Base-by-base conservation (phyloP, 2,797 vertebrate species). In the Oceanodroma leucorhoa region DNA sequence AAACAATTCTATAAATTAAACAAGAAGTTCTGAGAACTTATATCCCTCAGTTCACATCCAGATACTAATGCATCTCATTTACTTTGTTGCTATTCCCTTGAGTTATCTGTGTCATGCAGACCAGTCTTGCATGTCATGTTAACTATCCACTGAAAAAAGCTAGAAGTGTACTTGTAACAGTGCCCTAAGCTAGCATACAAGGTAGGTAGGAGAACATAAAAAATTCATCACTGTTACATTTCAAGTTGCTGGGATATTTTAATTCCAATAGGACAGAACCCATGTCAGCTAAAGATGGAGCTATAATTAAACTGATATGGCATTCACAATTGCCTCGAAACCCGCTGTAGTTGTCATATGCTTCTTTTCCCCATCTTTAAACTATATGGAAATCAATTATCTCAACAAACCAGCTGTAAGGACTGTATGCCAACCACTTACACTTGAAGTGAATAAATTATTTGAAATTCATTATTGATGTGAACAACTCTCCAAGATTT, bases 351-450 rank as follows among this genome's bases (percentile, higher is more conserved):
- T 98, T 98, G 97, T 98, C 98, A 97, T 97, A 97, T 97, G 96
- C 97, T 98, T 97, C 98, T 96, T 97, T 98, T 95, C 96, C 97
- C 97, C 97, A 94, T 99, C 98, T 99, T 99, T 98, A 98, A 99
- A 99, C 98, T 98, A 98, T 98, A 98, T 98, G 98, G 98, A 99
- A 99, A 99, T 99, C 99, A 99, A 99, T 99, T 99, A 99, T 99
- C 98, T 99, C 98, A 97, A 98, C 98, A 98, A 99, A 99, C 98
- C 98, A 98, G 98, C 98, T 98, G 98, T 98, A 98, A 99, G 98
- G 98, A 98, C 98, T 94, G 97, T 96, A 96, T 96, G 98, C 98
- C 98, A 99, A 98, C 98, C 98, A 98, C 99, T 99, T 98, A 98
- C 98, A 98, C 98, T 98, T 98, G 98, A 99, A 99, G 98, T 98